These are phyloP conservation scores for Heliothis peltigera DNA, from an alignment of 2,888 invertebrate species.

Conservation along the genomic window DNA sequence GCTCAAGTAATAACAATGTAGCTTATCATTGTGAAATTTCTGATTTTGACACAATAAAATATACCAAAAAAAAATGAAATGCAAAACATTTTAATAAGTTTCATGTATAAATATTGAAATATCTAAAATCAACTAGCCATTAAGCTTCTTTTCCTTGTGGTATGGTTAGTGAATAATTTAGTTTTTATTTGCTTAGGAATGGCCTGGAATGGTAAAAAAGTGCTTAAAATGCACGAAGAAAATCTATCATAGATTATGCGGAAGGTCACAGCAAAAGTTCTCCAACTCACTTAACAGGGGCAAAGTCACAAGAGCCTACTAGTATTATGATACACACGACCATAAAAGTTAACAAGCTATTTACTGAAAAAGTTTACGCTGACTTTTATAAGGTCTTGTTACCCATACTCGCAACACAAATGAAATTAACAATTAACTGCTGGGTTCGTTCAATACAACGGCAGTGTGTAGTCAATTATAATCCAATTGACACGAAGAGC, in stretches of 20 bases:
- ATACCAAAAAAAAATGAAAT: not conserved
- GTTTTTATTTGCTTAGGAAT: no score
- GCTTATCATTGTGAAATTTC: not conserved
- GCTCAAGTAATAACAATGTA: not conserved
- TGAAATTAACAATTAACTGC: conserved; percentile 28
- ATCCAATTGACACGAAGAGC: conserved; percentile 84
- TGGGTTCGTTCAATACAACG: conserved; percentile 40
- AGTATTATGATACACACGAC: conserved; percentile 63
- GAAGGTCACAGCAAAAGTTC: conserved; percentile 14
- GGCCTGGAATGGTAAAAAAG: no score
- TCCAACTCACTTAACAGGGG: conserved; percentile 5
- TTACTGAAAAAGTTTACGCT: conserved; percentile 13
- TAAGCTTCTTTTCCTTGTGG: no score
- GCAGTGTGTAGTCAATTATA: conserved; percentile 65
- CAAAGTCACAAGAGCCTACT: conserved; percentile 30
- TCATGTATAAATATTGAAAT: not conserved
- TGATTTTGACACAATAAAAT: not conserved
- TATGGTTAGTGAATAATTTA: no score
- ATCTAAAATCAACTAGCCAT: not conserved
- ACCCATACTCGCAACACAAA: conserved; percentile 22
- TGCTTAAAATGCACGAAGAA: not conserved
- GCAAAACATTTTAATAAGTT: not conserved
- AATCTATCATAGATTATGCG: conserved; percentile 3
- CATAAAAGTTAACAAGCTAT: conserved; percentile 45
- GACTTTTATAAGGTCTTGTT: conserved; percentile 16